These are phyloP conservation scores for Callyntrura sp. DNA, from an alignment of 2,888 invertebrate genomes.

Conservation along the genomic window DNA sequence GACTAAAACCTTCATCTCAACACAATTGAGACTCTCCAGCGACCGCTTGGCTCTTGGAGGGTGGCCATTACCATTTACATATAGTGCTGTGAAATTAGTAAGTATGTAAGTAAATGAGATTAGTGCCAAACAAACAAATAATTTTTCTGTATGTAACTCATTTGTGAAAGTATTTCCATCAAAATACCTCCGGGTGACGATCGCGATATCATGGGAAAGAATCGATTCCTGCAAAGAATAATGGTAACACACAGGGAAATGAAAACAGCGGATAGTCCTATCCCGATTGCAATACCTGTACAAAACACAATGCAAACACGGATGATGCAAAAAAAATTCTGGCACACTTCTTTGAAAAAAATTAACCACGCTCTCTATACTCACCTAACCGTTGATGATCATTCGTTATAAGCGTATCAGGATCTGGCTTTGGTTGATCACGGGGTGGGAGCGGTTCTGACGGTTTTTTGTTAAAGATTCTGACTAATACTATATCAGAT, in stretches of 20 bases:
- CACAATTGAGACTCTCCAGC: conserved; percentile 81
- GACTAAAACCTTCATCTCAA: conserved; percentile 82
- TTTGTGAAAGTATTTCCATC: not conserved
- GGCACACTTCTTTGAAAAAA: too few species aligned
- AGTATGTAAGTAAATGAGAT: not conserved
- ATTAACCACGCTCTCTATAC: too few species aligned
- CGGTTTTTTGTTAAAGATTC: conserved; percentile 74
- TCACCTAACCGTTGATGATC: conserved; percentile 76
- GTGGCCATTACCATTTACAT: conserved; percentile 81
- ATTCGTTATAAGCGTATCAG: not conserved
- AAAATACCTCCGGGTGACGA: conserved; percentile 71
- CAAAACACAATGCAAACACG: not conserved
- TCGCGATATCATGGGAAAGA: conserved; percentile 79
- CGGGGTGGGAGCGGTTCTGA: conserved; percentile 44
- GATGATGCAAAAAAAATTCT: too few species aligned
- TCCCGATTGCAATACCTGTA: conserved; percentile 80
- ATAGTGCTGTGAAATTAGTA: conserved; percentile 59
- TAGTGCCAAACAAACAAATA: not conserved
- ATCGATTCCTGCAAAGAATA: conserved; percentile 81
- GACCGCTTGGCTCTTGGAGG: conserved; percentile 80
- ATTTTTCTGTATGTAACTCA: not conserved
- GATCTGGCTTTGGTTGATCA: conserved; percentile 47
- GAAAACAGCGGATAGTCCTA: conserved; percentile 77
- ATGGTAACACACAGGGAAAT: conserved; percentile 81
- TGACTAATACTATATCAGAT: conserved; percentile 69